Evolutionary conservation across 2,113 vertebrate species (phyloP).

Genomic region (Hippoglossus stenolepis): DNA sequence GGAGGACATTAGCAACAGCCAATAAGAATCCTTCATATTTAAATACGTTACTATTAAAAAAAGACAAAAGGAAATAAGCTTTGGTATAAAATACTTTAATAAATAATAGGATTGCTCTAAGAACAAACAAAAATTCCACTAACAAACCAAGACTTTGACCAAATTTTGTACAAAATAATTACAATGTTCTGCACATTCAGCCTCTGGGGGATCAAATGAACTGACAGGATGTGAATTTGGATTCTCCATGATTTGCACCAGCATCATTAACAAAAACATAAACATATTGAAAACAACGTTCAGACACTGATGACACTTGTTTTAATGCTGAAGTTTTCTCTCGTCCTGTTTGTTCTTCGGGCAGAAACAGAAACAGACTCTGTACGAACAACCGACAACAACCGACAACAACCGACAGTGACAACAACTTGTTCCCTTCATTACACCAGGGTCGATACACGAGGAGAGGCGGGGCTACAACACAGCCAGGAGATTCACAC

Average conservation of each 20-base stretch:
- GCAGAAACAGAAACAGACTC: constrained; percentile 77
- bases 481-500: background rate
- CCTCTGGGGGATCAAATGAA: constrained; percentile 22
- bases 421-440: constrained; percentile 90
- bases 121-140: constrained; percentile 88
- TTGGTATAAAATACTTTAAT: constrained; percentile 95
- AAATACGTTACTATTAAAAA: background rate
- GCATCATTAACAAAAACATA: constrained; percentile 35
- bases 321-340: constrained; percentile 53
- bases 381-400: constrained; percentile 74
- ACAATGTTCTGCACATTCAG: constrained; percentile 76
- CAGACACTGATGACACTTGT: constrained; percentile 59
- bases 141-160: constrained; percentile 87
- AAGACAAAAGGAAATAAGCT: constrained; percentile 33
- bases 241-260: constrained; percentile 51
- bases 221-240: constrained; percentile 50
- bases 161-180: constrained; percentile 87
- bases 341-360: constrained; percentile 72
- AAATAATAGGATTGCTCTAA: constrained; percentile 89
- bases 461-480: constrained; percentile 4
- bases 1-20: background rate
- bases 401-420: constrained; percentile 38
- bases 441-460: constrained; percentile 77
- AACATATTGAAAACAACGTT: constrained; percentile 46
- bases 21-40: background rate